Evolutionary conservation across 2,888 invertebrate species (phyloP), one percentile per base, ranked within the genome.

Genomic region (Aricia artaxerxes): DNA sequence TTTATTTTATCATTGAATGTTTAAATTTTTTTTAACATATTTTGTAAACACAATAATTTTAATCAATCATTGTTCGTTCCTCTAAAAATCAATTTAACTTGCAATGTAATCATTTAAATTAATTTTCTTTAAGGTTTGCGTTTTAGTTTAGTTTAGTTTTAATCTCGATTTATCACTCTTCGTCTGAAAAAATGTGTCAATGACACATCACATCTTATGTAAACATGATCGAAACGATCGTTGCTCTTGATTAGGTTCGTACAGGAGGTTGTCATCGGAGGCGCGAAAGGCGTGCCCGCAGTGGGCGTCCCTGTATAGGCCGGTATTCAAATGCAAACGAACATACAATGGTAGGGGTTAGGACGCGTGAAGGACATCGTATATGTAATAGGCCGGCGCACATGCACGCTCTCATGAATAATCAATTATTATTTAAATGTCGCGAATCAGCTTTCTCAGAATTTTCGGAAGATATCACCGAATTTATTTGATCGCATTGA

Each of bases 391-490:
- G 83, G 86, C 92, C 89, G 89, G 86, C 89, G 88, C 89, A 91
- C 89, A 92, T 91, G 90, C 90, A 90, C 92, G 90, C 90, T 89
- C 88, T 91, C 91, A 93, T 94, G 93, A 94, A 94, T 94, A 94
- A 93, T 91, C 91, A 93, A 94, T 93, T 93, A 94, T 93, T 93
- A 94, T 93, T 93, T 87, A 93, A 93, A 94, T 93, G 85, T 88
- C 85, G 86, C 88, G 90, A 91, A 92, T 91, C 90, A 90, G 86
- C 89, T 90, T 89, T 91, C 91, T 90, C 86, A 85, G 86, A 87
- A 86, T 87, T 85, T 83, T 86, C 85, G 85, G 84, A 85, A 85
- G 84, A 84, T 84, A 84, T 85, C 82, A 85, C 84, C 85, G 82
- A 82, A 85, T 84, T 85, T 85, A 83, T 83, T 82, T 84, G 83